Evolutionary conservation across 2,797 vertebrate genomes (phyloP).

Genomic region (Leucoraja ocellata): DNA sequence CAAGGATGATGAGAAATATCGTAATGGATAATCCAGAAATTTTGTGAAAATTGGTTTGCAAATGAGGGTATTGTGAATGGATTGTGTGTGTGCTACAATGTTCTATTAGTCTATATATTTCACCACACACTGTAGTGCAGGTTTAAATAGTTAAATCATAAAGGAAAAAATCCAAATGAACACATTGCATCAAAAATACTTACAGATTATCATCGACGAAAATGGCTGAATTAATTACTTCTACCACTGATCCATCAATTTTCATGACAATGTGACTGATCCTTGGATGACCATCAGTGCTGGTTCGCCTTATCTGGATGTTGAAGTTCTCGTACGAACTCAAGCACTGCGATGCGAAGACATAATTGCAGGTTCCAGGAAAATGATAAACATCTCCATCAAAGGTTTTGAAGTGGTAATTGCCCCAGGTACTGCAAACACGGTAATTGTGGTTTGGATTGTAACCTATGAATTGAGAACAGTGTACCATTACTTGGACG

Average conservation of each 20-base stretch:
- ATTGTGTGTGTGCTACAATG: no score
- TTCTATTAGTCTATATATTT: neutral
- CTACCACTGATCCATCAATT: slow-evolving; percentile 63
- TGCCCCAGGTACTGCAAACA: slow-evolving; percentile 76
- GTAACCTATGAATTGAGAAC: slow-evolving; percentile 53
- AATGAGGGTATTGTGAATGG: neutral
- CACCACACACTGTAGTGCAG: neutral
- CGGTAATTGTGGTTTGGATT: slow-evolving; percentile 61
- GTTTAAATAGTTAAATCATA: neutral
- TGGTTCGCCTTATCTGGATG: slow-evolving; percentile 65
- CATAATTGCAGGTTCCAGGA: slow-evolving; percentile 66
- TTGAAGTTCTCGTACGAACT: slow-evolving; percentile 67
- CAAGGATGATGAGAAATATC: neutral
- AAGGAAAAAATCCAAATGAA: neutral
- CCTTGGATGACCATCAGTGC: slow-evolving; percentile 42
- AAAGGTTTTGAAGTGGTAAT: slow-evolving; percentile 74
- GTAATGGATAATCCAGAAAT: neutral
- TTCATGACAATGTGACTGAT: slow-evolving; percentile 64
- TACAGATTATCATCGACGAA: slow-evolving; percentile 58
- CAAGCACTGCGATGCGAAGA: slow-evolving; percentile 60
- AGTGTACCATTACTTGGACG: slow-evolving; percentile 36
- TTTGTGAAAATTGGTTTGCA: neutral
- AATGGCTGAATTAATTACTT: slow-evolving; percentile 56
- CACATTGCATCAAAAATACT: slow-evolving; percentile 46
- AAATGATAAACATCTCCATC: slow-evolving; percentile 72